Conservation (phyloP, 2,113 vertebrate species). For the Macquaria australasica region DNA sequence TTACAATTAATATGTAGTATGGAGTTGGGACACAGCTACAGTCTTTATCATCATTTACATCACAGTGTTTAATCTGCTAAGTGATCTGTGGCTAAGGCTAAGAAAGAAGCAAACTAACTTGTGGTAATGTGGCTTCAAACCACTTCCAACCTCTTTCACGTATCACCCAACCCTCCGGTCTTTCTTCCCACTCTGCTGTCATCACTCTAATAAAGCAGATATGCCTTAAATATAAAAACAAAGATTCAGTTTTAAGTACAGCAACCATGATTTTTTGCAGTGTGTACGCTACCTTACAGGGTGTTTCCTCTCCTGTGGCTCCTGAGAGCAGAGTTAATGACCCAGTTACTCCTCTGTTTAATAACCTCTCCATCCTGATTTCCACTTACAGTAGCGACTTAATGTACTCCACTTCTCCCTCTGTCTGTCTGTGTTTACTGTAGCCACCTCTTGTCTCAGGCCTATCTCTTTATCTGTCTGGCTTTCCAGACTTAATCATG, state of each 20-base stretch:
- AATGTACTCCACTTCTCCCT: slow-evolving; percentile 29
- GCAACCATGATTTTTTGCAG: slow-evolving; percentile 35
- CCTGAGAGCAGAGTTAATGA: slow-evolving; percentile 55
- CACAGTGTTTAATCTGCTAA: slow-evolving; percentile 6
- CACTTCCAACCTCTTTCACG: slow-evolving; percentile 35
- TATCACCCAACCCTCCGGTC: not conserved
- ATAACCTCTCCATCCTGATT: slow-evolving; percentile 51
- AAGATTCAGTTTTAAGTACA: not conserved
- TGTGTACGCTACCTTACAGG: slow-evolving; percentile 12
- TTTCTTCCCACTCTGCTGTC: slow-evolving; percentile 32
- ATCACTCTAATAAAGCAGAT: slow-evolving; percentile 30
- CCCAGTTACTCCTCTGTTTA: slow-evolving; percentile 53
- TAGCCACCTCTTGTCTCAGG: slow-evolving; percentile 29
- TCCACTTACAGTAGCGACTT: slow-evolving; percentile 44
- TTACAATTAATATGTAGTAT: not conserved
- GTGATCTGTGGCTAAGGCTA: not conserved
- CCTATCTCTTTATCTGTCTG: slow-evolving; percentile 52
- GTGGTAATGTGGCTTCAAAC: slow-evolving; percentile 45
- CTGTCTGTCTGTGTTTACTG: slow-evolving; percentile 52
- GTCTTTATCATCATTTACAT: slow-evolving; percentile 9
- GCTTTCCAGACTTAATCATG: slow-evolving; percentile 24
- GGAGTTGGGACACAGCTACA: not conserved
- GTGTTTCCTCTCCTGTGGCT: slow-evolving; percentile 36
- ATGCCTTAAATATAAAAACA: slow-evolving; percentile 3
- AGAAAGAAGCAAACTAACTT: slow-evolving; percentile 18